These are phyloP conservation scores for Sphaerophoria rueppellii DNA, from an alignment of 2,888 invertebrate genomes.

Conservation along the genomic window DNA sequence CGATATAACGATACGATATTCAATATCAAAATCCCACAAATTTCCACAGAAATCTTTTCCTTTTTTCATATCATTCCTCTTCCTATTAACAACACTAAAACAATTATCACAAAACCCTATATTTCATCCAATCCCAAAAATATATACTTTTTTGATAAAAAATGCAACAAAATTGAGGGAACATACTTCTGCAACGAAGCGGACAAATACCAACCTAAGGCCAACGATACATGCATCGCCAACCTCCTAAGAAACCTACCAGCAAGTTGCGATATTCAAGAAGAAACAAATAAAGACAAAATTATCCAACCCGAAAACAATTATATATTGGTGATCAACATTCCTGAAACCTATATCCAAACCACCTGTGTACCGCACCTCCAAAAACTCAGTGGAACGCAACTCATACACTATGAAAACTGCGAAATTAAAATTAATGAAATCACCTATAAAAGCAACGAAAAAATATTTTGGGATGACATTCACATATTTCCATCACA, in stretches of 20 bases:
- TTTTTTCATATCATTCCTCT: conserved; percentile 43
- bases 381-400: too few species aligned
- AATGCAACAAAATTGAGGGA: conserved; percentile 36
- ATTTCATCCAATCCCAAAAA: conserved; percentile 9
- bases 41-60: conserved; percentile 23
- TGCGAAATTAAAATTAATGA: too few species aligned
- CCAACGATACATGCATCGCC: not conserved
- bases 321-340: not conserved
- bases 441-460: too few species aligned
- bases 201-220: not conserved
- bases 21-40: conserved; percentile 43
- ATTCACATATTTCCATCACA: too few species aligned
- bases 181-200: conserved; percentile 40
- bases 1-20: conserved; percentile 60
- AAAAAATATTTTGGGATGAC: too few species aligned
- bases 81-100: conserved; percentile 28
- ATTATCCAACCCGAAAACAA: conserved; percentile 26
- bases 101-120: conserved; percentile 26
- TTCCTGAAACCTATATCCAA: too few species aligned
- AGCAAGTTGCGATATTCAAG: conserved; percentile 29
- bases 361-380: too few species aligned
- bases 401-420: not conserved
- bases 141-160: conserved; percentile 26
- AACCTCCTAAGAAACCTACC: conserved; percentile 25
- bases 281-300: not conserved